Base-by-base conservation (phyloP, 2,113 vertebrate genomes). In the Aleadryas rufinucha region DNA sequence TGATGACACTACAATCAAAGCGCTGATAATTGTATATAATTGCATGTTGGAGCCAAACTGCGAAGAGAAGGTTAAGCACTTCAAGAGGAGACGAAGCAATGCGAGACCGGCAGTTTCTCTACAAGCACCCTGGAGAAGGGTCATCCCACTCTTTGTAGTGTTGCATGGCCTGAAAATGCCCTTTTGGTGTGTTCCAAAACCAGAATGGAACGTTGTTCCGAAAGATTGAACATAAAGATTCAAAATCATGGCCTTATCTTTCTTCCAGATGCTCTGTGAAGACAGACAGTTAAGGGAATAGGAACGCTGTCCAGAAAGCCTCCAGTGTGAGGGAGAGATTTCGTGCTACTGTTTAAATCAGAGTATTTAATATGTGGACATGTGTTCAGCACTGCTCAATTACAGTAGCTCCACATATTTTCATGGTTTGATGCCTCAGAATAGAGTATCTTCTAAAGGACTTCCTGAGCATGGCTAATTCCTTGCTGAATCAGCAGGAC, bases 1-100 rank as follows among this genome's bases (percentile, higher is more conserved):
- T 90, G 94, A 96, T 78, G 96, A 44, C 92, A 94, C 96, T 95
- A 95, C 95, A 96, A 96, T 95, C 96, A 96, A 91, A 93, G 90
- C 23, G 59, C 63, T 84, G 63, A 54, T 96, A 96, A 96, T 95
- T 96, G 75, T 83, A 84, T 90, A 45, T 93, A 96, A 97, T 96
- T 96, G 87, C 71, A 54, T 44, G 60, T 21, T 90, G 93, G 93
- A 95, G 85, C 60, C 95, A 94, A 95, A 95, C 96, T 96, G 91
- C 0, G 90, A 95, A 30, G 90, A 91, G 90, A 95, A 96, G 95
- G 92, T 97, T 95, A 96, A 96, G 93, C 90, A 96, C 90, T 91
- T 96, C 39, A 65, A 89, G 72, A 95, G 87, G 50, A 93, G 42
- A 28, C 0, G 31, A 52, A 83, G 54, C 50, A 83, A 72, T 59